A percentile compares a stretch with the other conserved stretches of the same genome.
Evolutionary conservation across 2,888 invertebrate species (phyloP).

Genomic region (Caenorhabditis zanzibari): DNA sequence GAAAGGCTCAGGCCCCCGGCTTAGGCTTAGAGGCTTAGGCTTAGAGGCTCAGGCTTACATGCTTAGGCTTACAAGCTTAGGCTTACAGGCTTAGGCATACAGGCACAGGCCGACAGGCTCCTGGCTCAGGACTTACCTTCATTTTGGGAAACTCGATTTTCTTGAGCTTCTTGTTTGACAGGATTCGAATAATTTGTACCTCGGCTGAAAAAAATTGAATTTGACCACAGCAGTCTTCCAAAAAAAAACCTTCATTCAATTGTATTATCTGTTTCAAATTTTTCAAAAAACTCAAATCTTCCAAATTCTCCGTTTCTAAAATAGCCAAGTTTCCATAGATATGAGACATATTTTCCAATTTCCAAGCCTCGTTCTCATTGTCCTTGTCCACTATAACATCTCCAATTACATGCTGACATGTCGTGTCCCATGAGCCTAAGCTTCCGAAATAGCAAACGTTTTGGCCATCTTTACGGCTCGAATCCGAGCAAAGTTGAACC

Average conservation of each 20-base stretch:
- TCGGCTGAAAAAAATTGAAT: neutral
- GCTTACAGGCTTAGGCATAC: no score
- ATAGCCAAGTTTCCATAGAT: constrained; percentile 15
- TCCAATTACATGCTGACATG: constrained; percentile 19
- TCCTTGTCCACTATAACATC: neutral
- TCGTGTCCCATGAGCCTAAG: no score
- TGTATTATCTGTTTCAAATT: neutral
- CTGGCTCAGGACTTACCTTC: neutral
- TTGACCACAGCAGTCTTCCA: no score
- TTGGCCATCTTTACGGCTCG: constrained; percentile 4
- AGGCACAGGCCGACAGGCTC: no score
- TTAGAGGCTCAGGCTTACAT: no score
- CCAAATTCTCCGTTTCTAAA: neutral
- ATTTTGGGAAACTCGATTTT: neutral
- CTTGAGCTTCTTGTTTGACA: neutral
- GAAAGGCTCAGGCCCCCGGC: neutral
- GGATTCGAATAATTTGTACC: neutral
- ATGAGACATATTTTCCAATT: neutral
- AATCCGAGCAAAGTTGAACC: neutral
- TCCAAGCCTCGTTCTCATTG: constrained; percentile 9
- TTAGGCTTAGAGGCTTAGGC: no score
- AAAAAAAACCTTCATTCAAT: no score
- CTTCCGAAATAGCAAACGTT: constrained; percentile 2
- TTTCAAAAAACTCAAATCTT: constrained; percentile 4
- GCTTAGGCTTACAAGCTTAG: no score